A percentile compares a stretch with the other conserved stretches of the same genome.
These are phyloP conservation scores for Pomacea maculata DNA, from an alignment of 1,140 invertebrate genomes.

Conservation along the genomic window DNA sequence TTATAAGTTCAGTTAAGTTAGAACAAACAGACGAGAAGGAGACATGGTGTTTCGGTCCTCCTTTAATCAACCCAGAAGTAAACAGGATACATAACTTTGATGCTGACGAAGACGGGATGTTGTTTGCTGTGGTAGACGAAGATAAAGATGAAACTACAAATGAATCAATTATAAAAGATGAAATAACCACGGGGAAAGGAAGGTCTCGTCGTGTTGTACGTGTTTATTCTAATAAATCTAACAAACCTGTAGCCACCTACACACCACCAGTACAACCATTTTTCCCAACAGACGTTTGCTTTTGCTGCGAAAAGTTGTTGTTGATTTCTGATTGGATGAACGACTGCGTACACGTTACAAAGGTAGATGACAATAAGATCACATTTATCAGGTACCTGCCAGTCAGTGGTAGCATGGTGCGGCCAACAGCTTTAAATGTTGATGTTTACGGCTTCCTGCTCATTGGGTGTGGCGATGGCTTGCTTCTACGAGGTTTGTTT, in stretches of 20 bases:
- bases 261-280: background rate
- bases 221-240: no score
- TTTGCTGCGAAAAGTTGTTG: background rate
- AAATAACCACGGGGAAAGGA: fast-evolving
- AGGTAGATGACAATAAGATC: background rate
- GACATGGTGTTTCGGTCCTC: no score
- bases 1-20: no score
- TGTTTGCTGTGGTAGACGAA: no score
- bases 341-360: slow-evolving; percentile 9
- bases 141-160: no score
- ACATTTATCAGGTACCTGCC: slow-evolving; percentile 4
- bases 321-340: slow-evolving; percentile 8
- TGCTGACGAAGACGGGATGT: no score
- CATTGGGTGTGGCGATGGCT: slow-evolving; percentile 12
- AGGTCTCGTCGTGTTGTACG: no score
- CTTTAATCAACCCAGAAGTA: no score
- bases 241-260: no score
- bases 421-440: background rate
- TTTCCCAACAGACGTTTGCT: slow-evolving; percentile 15
- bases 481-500: background rate
- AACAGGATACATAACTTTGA: no score
- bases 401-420: background rate
- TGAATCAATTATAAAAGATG: no score
- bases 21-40: no score
- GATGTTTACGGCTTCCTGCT: background rate